A percentile compares a stretch with the other conserved stretches of the same genome.
Conservation (phyloP, 2,888 invertebrate species). For the Melanostoma mellinum region DNA sequence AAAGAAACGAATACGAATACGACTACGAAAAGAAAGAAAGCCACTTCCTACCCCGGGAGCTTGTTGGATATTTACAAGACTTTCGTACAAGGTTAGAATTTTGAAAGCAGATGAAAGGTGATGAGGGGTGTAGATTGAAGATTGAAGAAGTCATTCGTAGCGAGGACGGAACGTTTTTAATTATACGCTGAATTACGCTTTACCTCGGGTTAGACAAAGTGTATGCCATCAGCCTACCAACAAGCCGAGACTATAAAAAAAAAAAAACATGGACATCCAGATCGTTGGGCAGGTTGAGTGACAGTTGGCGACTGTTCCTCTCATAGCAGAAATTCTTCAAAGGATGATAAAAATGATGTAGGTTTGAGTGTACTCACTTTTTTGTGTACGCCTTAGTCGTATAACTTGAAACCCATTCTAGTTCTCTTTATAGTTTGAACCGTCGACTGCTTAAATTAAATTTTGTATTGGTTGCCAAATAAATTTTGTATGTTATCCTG, state of each 20-base stretch:
- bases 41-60: constrained; percentile 56
- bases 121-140: constrained; percentile 19
- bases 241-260: constrained; percentile 10
- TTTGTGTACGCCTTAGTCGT: too few relatives aligned
- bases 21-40: constrained; percentile 32
- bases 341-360: constrained; percentile 21
- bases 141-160: constrained; percentile 42
- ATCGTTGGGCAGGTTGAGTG: not conserved
- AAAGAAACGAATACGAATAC: not conserved
- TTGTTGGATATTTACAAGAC: constrained; percentile 61
- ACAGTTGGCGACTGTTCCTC: constrained; percentile 27
- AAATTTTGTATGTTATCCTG: too few relatives aligned
- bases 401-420: too few relatives aligned
- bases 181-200: constrained; percentile 71
- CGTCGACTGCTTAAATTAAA: too few relatives aligned
- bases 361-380: too few relatives aligned
- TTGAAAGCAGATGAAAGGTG: constrained; percentile 28
- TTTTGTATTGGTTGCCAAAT: too few relatives aligned
- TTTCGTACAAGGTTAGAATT: constrained; percentile 54
- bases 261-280: constrained; percentile 5
- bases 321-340: constrained; percentile 26
- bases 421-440: too few relatives aligned
- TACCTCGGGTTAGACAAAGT: constrained; percentile 39
- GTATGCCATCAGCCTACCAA: constrained; percentile 39
- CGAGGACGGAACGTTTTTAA: constrained; percentile 70